Conservation (phyloP, 1,140 invertebrate species). For the Penaeus chinensis region DNA sequence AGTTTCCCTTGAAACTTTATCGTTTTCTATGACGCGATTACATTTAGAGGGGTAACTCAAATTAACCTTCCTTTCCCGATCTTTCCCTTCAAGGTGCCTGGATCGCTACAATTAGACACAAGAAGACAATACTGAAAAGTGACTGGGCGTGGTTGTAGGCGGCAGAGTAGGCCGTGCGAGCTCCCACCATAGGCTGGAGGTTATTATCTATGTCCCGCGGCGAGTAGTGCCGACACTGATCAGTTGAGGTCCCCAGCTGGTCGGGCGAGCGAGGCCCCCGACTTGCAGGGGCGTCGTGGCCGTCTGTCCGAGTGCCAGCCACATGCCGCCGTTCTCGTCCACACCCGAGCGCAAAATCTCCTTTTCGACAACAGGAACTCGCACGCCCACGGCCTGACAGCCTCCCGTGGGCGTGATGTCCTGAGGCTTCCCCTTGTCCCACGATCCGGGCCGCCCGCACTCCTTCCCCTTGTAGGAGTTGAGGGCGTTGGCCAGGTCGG, state of each 20-base stretch:
- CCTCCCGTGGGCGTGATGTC: slow-evolving; percentile 44
- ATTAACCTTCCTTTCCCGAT: too few species aligned
- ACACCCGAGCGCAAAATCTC: slow-evolving; percentile 48
- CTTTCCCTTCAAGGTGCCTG: too few species aligned
- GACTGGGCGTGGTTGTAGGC: neutral
- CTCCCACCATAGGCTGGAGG: slow-evolving; percentile 43
- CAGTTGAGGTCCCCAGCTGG: slow-evolving; percentile 46
- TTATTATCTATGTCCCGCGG: slow-evolving; percentile 11
- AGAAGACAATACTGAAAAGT: neutral
- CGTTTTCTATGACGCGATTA: too few species aligned
- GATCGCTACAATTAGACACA: too few species aligned
- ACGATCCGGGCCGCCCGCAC: slow-evolving; percentile 26
- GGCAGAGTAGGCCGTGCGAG: slow-evolving; percentile 36
- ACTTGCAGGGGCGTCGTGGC: slow-evolving; percentile 23
- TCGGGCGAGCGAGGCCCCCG: slow-evolving; percentile 1
- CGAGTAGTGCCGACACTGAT: slow-evolving; percentile 23
- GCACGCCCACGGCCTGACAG: slow-evolving; percentile 38
- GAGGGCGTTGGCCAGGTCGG: slow-evolving; percentile 32
- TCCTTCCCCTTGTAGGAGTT: slow-evolving; percentile 42
- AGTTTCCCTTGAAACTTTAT: too few species aligned
- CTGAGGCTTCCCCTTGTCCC: slow-evolving; percentile 24
- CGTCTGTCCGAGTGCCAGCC: slow-evolving; percentile 43
- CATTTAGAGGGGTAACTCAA: too few species aligned
- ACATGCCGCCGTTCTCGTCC: slow-evolving; percentile 38
- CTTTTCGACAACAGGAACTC: slow-evolving; percentile 34